Evolutionary conservation across 2,113 vertebrate species (phyloP), one percentile per base, ranked within the genome.

Genomic region (Pycnonotus jocosus): DNA sequence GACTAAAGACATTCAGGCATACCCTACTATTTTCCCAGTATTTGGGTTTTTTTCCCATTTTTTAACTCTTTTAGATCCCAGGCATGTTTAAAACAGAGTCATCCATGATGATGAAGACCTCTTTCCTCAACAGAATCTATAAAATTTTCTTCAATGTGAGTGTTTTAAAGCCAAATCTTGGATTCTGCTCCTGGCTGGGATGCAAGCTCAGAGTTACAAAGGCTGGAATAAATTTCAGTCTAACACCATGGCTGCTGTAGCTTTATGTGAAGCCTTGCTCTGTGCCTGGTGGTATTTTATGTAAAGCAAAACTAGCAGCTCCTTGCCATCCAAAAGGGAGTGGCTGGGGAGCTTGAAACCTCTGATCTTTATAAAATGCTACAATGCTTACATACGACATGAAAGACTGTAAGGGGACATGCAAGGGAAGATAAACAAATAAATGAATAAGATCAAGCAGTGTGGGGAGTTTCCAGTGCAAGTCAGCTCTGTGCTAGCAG

Each of bases 191-290:
- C 61, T 57, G 14, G 24, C 2, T 17, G 35, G 66, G 3, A 14
- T 45, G 45, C 7, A 66, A n/a, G 9, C 16, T 65, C 42, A 73
- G 81, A 80, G 42, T 18, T 11, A 42, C 27, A 79, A 33, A 18
- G 35, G 27, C 31, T 20, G 15, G 27, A 28, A 10, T n/a, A 24
- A 6, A 6, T 42, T 25, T 16, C 18, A 7, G 12, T 72, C 21
- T 27, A 66, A 57, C 23, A 71, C 4, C 3, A 51, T 0, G 1
- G 8, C 27, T 51, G 13, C 15, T 68, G 1, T 0, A 72, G 17
- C 16, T 65, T 37, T 50, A 5, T 19, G 15, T 35, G 51, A 64
- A 74, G 44, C 13, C 3, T 69, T 76, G 20, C 18, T 44, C 28
- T 62, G 11, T 51, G 37, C 10, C 54, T 83, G 35, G 11, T 28